phyloP scores from a whole-genome alignment of 2,888 invertebrate species.

The Caenorhabditis parvicauda region DNA sequence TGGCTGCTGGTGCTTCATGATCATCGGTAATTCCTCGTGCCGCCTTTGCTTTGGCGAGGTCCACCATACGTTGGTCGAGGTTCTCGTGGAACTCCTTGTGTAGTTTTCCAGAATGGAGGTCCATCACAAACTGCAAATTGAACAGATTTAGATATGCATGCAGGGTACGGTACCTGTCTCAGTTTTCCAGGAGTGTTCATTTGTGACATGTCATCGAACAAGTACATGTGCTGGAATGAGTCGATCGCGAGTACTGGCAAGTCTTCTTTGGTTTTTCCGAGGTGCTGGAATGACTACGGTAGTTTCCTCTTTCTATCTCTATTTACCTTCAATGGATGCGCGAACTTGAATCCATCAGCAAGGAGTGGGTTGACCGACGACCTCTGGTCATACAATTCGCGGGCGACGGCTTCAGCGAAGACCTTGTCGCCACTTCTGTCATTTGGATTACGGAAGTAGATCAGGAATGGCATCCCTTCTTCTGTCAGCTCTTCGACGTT shows the following conservation, averaged over 20 bases:
- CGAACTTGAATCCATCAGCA: constrained; percentile 94
- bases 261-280: constrained; percentile 67
- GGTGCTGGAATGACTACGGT: constrained; percentile 10
- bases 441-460: constrained; percentile 84
- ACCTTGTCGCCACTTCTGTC: constrained; percentile 82
- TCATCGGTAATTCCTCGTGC: constrained; percentile 36
- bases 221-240: constrained; percentile 97
- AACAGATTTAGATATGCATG: too few species aligned
- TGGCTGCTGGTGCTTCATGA: constrained; percentile 67
- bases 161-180: constrained; percentile 35
- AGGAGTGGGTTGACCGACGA: constrained; percentile 91
- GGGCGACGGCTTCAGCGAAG: constrained; percentile 75
- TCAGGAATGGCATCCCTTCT: constrained; percentile 94
- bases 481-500: constrained; percentile 78
- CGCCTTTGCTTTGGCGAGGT: constrained; percentile 52
- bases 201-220: constrained; percentile 79
- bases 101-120: constrained; percentile 91
- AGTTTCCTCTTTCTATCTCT: too few species aligned
- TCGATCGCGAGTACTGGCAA: constrained; percentile 95
- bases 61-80: constrained; percentile 72
- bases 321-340: constrained; percentile 81
- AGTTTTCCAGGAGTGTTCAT: constrained; percentile 60
- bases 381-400: constrained; percentile 81
- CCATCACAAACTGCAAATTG: constrained; percentile 72
- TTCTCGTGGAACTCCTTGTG: constrained; percentile 95